Percentiles rank a stretch among this genome's conserved stretches.
phyloP scores from a whole-genome alignment of 2,797 vertebrate species.

The Chrysocyon brachyurus region DNA sequence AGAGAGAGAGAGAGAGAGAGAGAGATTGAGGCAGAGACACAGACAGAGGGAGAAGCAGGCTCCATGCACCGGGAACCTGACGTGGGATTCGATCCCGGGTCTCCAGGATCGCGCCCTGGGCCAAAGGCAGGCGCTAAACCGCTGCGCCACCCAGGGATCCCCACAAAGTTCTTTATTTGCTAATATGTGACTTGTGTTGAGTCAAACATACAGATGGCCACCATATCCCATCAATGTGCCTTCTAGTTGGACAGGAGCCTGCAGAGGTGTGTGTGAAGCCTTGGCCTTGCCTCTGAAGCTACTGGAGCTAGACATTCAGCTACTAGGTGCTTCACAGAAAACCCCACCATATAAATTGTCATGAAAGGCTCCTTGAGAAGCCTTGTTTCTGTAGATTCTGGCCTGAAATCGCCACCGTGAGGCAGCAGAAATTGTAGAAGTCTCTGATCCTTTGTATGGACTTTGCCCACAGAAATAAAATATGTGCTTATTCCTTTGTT shows the following conservation, averaged over 20 bases:
- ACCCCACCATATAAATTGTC: not conserved
- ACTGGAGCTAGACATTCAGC: not conserved
- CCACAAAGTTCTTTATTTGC: not conserved
- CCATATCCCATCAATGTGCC: rapidly evolving
- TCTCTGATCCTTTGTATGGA: not conserved
- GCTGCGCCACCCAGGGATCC: no score
- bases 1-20: no score
- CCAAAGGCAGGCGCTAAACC: no score
- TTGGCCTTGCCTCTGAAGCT: not conserved
- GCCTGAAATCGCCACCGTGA: not conserved
- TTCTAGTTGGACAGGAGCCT: not conserved
- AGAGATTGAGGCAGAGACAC: no score
- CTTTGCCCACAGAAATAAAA: not conserved
- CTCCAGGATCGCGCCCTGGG: no score
- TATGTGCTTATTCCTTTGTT: not conserved
- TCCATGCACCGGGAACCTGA: no score
- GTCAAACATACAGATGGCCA: not conserved
- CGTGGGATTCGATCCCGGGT: no score
- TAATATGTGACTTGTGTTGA: not conserved
- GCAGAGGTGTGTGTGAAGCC: not conserved
- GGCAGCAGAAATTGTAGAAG: not conserved
- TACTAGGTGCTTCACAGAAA: not conserved
- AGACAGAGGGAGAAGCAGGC: no score
- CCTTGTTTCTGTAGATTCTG: not conserved
- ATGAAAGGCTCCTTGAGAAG: not conserved